Base-by-base conservation (phyloP, 2,113 vertebrate genomes). In the Caranx melampygus region DNA sequence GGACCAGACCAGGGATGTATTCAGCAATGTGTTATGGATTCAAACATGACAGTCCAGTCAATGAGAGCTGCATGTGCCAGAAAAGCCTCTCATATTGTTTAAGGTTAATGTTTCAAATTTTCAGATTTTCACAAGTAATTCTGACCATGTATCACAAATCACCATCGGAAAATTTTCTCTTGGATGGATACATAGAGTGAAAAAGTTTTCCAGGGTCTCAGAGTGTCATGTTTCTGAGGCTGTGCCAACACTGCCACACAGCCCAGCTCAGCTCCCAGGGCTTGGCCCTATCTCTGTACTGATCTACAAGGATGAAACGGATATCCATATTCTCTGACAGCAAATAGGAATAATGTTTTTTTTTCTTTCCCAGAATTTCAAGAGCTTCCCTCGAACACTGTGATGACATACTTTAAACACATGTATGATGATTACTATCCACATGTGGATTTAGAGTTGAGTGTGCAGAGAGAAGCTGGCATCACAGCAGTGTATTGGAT, bases 221-320 rank as follows among this genome's bases (percentile, higher is more conserved):
- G 18, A 18, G 61, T n/a, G 31, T 57, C 72, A 34, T 21, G 49
- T 65, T 26, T 57, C 49, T n/a, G 44, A 3, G 20, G 44, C n/a
- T 14, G 61, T 63, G 61, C 61, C 35, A 63, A 63, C 13, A 62
- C 14, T 62, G 60, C 18, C 60, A 62, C 60, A 63, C 11, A 44
- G 20, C 61, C 2, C 40, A 44, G 40, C 11, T 47, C 21, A 20
- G 55, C 16, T 72, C 12, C 40, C 14, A 12, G 31, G 55, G 55
- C 42, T 47, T 60, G 18, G 55, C 58, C 6, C n/a, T 60, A 59
- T 37, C 72, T 44, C 47, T 64, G 35, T 10, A 33, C 60, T 42
- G 59, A 52, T 40, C 45, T 47, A 73, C 5, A 13, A 3, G 44
- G 37, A 44, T 55, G 35, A 70, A 18, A 61, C 44, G 16, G 44